These are phyloP conservation scores for Aphaenogaster rudis DNA, from an alignment of 1,140 invertebrate genomes.

Conservation along the genomic window DNA sequence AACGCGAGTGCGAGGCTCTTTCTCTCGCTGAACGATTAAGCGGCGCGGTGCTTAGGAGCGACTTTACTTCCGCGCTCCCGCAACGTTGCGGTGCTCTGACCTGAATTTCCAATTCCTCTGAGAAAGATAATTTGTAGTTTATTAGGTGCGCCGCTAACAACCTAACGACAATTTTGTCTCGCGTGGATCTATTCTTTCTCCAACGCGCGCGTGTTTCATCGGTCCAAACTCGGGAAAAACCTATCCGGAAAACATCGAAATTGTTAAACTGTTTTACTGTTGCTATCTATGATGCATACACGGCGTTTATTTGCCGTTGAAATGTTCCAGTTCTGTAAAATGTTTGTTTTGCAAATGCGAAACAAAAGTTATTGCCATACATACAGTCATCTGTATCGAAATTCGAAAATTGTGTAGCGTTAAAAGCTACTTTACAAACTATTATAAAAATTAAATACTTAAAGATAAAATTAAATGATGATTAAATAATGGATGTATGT, in stretches of 20 bases:
- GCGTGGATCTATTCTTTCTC: conserved; percentile 3
- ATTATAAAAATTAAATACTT: not conserved
- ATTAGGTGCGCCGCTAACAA: not conserved
- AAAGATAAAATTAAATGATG: not conserved
- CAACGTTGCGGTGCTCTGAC: conserved; percentile 31
- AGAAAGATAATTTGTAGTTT: conserved; percentile 32
- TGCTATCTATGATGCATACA: not conserved
- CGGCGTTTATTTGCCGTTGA: not conserved
- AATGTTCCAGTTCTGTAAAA: not conserved
- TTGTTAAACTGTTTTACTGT: conserved; percentile 28
- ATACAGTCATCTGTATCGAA: not conserved
- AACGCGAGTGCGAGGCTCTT: conserved; percentile 19
- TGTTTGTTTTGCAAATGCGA: not conserved
- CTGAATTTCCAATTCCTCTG: conserved; percentile 38
- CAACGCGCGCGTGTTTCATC: too few species aligned
- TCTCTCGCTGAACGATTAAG: conserved; percentile 43
- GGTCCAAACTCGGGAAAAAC: not conserved
- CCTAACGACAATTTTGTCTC: not conserved
- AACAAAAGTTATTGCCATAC: not conserved
- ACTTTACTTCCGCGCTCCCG: conserved; percentile 44
- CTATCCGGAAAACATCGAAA: not conserved
- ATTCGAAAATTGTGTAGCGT: not conserved
- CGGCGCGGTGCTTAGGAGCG: conserved; percentile 1
- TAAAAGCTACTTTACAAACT: not conserved
- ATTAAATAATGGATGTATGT: not conserved